These are phyloP conservation scores for Diploptera punctata DNA, from an alignment of 2,888 invertebrate species.

Conservation along the genomic window DNA sequence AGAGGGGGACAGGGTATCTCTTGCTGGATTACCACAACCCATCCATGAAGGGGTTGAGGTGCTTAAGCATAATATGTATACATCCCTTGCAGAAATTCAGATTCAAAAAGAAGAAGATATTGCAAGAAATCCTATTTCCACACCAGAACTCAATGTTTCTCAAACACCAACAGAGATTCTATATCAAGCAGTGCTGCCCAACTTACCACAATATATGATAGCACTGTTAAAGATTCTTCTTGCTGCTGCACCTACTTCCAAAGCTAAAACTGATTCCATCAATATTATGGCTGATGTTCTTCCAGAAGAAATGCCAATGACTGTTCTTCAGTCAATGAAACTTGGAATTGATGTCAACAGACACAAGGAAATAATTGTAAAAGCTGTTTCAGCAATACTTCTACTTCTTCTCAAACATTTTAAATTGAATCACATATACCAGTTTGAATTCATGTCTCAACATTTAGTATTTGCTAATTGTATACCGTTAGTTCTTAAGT, in stretches of 20 bases:
- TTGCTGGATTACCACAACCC: conserved; percentile 95
- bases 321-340: conserved; percentile 92
- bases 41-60: conserved; percentile 96
- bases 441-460: conserved; percentile 99
- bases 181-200: conserved; percentile 90
- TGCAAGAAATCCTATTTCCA: conserved; percentile 88
- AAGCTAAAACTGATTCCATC: conserved; percentile 96
- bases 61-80: conserved; percentile 91
- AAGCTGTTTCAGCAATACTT: conserved; percentile 90
- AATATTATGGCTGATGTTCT: conserved; percentile 98
- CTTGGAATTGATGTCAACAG: conserved; percentile 97
- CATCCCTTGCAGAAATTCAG: conserved; percentile 91
- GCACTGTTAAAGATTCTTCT: conserved; percentile 94
- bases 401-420: conserved; percentile 95
- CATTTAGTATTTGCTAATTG: conserved; percentile 98
- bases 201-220: conserved; percentile 97
- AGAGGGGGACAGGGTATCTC: conserved; percentile 78
- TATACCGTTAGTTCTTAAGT: conserved; percentile 96
- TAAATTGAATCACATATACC: conserved; percentile 96
- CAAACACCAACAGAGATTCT: conserved; percentile 87
- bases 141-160: conserved; percentile 77
- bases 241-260: conserved; percentile 99
- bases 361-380: conserved; percentile 98
- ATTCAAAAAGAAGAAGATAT: conserved; percentile 91
- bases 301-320: conserved; percentile 97